Evolutionary conservation across 2,888 invertebrate genomes (phyloP).

Genomic region (Sisyra nigra): DNA sequence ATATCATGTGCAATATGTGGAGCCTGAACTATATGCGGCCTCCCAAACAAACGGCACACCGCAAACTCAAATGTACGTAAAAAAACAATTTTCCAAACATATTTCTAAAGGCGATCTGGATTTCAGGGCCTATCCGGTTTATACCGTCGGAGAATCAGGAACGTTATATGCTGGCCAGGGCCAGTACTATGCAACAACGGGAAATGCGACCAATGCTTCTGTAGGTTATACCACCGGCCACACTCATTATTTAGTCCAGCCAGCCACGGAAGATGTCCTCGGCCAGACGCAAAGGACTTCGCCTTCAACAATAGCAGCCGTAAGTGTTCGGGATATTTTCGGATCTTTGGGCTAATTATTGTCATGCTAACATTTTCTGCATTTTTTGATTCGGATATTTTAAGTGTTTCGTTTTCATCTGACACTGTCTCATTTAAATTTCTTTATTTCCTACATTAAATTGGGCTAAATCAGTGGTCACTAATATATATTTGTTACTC

Average conservation of each 20-base stretch:
- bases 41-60: slow-evolving; percentile 35
- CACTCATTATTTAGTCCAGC: slow-evolving; percentile 51
- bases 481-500: background rate
- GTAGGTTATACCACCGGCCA: slow-evolving; percentile 26
- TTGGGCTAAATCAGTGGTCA: background rate
- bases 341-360: background rate
- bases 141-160: slow-evolving; percentile 48
- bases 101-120: background rate
- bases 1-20: slow-evolving; percentile 63
- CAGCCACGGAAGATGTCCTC: slow-evolving; percentile 45
- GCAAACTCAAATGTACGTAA: slow-evolving; percentile 39
- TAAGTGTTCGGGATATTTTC: slow-evolving; percentile 25
- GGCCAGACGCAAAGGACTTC: slow-evolving; percentile 43
- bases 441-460: background rate
- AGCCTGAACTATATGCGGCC: slow-evolving; percentile 47
- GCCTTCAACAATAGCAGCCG: slow-evolving; percentile 50
- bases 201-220: slow-evolving; percentile 34
- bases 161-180: slow-evolving; percentile 45
- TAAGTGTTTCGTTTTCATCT: background rate
- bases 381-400: background rate
- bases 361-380: background rate
- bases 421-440: too few species aligned
- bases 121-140: slow-evolving; percentile 56
- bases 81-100: background rate
- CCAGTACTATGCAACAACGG: slow-evolving; percentile 55